A percentile compares a stretch with the other conserved stretches of the same genome.
Evolutionary conservation across 2,888 invertebrate genomes (phyloP).

Genomic region (Erebia epiphron): DNA sequence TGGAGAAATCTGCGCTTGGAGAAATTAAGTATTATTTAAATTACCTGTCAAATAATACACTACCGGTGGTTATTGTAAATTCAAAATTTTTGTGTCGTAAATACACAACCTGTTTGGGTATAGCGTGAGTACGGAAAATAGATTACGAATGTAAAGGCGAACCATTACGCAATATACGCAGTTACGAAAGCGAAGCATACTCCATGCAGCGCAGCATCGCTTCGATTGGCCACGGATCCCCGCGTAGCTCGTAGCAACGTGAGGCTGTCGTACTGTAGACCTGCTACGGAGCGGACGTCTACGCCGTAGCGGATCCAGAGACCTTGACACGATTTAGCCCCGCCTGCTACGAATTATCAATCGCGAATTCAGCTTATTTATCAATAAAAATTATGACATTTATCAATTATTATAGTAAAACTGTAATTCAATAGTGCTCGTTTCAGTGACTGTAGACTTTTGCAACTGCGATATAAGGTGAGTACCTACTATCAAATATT

Average conservation of each 20-base stretch:
- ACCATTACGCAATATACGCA: conserved; percentile 21
- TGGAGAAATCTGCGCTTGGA: too few species aligned
- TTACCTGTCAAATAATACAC: too few species aligned
- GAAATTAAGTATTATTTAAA: too few species aligned
- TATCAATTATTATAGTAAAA: conserved; percentile 31
- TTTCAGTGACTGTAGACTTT: conserved; percentile 53
- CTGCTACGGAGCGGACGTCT: conserved; percentile 77
- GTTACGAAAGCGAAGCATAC: conserved; percentile 59
- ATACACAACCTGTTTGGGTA: too few species aligned
- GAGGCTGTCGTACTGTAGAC: conserved; percentile 77
- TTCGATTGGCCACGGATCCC: conserved; percentile 81
- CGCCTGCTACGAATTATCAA: conserved; percentile 52
- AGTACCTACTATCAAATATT: conserved; percentile 43
- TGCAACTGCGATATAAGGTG: conserved; percentile 51
- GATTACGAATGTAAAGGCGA: not conserved
- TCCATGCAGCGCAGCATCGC: conserved; percentile 69
- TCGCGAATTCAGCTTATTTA: conserved; percentile 32
- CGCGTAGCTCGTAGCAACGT: conserved; percentile 81
- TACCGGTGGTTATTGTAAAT: too few species aligned
- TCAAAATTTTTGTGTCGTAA: too few species aligned
- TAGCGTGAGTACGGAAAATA: too few species aligned
- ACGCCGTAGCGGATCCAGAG: conserved; percentile 60
- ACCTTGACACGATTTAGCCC: conserved; percentile 76
- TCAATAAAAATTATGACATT: conserved; percentile 36
- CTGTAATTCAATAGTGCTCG: conserved; percentile 45